A percentile compares a stretch with the other conserved stretches of the same genome.
Conservation (phyloP, 2,797 vertebrate genomes). For the Sternotherus odoratus region DNA sequence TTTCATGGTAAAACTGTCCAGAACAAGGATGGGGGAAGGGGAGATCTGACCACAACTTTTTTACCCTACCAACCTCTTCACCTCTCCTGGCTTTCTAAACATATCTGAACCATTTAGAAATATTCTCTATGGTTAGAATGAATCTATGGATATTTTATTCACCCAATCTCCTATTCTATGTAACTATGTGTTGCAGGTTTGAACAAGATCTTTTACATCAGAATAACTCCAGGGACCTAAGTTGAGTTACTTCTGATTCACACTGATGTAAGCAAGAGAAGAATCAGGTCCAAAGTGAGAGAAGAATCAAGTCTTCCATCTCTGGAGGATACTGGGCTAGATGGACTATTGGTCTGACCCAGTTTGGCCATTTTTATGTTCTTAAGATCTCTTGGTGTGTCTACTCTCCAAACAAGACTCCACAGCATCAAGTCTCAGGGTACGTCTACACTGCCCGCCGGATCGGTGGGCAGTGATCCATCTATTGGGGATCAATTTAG, state of each 20-base stretch:
- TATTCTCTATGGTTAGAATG: neutral
- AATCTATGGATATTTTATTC: neutral
- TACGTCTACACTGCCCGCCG: no score
- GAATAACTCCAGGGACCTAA: neutral
- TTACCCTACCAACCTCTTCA: neutral
- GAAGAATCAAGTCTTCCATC: neutral
- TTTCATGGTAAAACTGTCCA: no score
- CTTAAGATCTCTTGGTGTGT: neutral
- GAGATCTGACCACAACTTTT: neutral
- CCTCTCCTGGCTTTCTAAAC: neutral
- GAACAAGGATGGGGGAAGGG: neutral
- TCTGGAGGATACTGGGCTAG: neutral
- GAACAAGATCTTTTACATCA: neutral
- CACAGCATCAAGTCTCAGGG: neutral
- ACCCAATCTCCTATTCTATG: neutral
- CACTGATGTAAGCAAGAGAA: neutral
- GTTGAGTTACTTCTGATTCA: neutral
- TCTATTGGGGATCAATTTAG: no score
- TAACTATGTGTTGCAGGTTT: neutral
- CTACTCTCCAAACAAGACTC: neutral
- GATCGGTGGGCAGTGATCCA: no score
- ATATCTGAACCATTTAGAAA: rapidly evolving
- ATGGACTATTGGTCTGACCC: no score
- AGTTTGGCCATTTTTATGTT: no score
- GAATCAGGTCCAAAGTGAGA: neutral